Conservation (phyloP, 1,140 invertebrate genomes). For the Drosophila chauvacae region DNA sequence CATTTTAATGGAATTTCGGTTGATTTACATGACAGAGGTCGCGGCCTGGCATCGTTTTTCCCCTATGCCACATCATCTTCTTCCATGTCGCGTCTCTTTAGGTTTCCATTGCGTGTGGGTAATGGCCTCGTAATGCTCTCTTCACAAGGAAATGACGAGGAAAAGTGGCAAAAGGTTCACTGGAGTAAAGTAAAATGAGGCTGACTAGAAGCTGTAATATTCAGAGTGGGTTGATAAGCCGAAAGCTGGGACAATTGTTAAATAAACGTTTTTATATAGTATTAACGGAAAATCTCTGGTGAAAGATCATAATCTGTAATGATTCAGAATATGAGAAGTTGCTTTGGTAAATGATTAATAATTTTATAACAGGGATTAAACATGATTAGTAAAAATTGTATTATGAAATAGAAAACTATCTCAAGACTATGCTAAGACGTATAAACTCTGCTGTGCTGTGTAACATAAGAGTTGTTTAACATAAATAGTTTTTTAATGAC, state of each 20-base stretch:
- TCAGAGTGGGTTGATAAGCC: not conserved
- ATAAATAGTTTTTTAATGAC: conserved; percentile 12
- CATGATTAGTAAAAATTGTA: not conserved
- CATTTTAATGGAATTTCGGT: conserved; percentile 80
- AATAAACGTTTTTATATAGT: not conserved
- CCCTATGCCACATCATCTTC: conserved; percentile 13
- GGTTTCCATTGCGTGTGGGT: conserved; percentile 43
- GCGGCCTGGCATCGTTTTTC: conserved; percentile 70
- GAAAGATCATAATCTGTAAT: not conserved
- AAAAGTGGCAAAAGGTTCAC: conserved; percentile 6
- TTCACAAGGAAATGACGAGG: conserved; percentile 5
- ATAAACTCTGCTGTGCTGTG: too few species aligned
- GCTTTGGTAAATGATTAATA: not conserved
- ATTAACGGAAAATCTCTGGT: not conserved
- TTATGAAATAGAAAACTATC: not conserved
- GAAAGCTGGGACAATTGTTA: not conserved
- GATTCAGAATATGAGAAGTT: not conserved
- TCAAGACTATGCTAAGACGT: not conserved
- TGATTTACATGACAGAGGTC: conserved; percentile 79
- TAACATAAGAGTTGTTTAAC: not conserved
- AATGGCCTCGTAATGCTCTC: conserved; percentile 18
- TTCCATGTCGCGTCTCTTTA: conserved; percentile 8
- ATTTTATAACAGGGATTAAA: not conserved
- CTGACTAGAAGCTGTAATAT: not conserved
- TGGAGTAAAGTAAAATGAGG: not conserved